These are phyloP conservation scores for Bombus consobrinus DNA, from an alignment of 1,140 invertebrate genomes.

Conservation along the genomic window DNA sequence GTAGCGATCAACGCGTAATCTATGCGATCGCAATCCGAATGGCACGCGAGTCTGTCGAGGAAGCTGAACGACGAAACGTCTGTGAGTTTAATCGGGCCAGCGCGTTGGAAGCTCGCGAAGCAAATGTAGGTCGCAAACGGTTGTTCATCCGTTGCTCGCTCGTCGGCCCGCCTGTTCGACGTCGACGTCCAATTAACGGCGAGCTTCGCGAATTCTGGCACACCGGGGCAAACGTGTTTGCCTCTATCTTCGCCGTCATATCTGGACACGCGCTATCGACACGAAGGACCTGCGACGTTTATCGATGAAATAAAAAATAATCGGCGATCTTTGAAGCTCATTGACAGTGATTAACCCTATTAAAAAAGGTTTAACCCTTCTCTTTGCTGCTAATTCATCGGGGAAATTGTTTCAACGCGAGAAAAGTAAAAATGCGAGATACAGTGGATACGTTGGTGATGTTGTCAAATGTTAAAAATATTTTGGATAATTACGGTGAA, in stretches of 20 bases:
- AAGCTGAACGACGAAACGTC: slow-evolving; percentile 7
- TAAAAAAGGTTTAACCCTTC: no score
- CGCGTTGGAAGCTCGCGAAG: not conserved
- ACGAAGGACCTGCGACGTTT: not conserved
- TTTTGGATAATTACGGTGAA: no score
- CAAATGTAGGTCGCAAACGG: slow-evolving; percentile 54
- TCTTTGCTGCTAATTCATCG: no score
- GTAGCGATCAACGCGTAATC: slow-evolving; percentile 1
- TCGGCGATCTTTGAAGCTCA: not conserved
- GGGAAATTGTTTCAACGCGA: no score
- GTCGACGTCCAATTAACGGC: slow-evolving; percentile 58
- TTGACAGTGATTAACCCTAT: not conserved
- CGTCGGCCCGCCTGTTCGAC: not conserved
- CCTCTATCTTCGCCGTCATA: not conserved
- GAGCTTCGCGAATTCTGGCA: slow-evolving; percentile 35
- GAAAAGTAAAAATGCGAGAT: no score
- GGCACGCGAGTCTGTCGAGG: slow-evolving; percentile 30
- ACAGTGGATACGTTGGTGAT: no score
- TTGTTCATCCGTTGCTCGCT: not conserved
- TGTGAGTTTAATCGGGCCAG: slow-evolving; percentile 8
- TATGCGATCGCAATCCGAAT: slow-evolving; percentile 10
- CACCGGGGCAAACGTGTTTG: not conserved
- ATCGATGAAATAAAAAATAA: not conserved
- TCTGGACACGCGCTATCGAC: not conserved
- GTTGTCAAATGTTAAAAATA: no score